phyloP scores from a whole-genome alignment of 2,888 invertebrate genomes.

The Trichopria drosophilae region DNA sequence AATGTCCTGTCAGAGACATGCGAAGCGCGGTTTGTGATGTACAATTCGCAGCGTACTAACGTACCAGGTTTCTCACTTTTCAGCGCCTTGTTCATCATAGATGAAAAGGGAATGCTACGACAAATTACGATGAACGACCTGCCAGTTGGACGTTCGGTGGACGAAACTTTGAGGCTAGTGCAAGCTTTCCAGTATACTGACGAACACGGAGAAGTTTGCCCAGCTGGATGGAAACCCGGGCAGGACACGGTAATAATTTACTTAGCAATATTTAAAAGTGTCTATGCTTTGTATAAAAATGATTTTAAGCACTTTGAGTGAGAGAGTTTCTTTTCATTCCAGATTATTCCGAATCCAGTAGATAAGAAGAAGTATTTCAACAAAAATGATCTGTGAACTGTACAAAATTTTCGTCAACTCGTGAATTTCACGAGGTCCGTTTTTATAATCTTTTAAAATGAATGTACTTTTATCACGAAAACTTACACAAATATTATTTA shows the following conservation, averaged over 20 bases:
- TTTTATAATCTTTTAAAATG: conserved; percentile 6
- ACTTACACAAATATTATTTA: not conserved
- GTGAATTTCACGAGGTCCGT: too few relatives aligned
- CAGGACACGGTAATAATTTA: conserved; percentile 74
- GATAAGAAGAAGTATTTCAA: conserved; percentile 82
- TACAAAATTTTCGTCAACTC: conserved; percentile 18
- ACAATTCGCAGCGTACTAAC: not conserved
- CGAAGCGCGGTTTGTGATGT: too few relatives aligned
- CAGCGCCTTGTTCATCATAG: conserved; percentile 91
- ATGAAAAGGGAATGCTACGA: conserved; percentile 81
- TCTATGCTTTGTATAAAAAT: not conserved
- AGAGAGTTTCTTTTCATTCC: too few relatives aligned
- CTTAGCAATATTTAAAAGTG: not conserved
- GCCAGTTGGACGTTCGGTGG: conserved; percentile 89
- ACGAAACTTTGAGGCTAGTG: conserved; percentile 89
- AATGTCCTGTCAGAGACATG: too few relatives aligned
- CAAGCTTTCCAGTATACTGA: conserved; percentile 96
- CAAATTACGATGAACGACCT: conserved; percentile 98
- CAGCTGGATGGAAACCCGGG: conserved; percentile 94
- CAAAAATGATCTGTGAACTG: conserved; percentile 59
- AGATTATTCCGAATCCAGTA: conserved; percentile 81
- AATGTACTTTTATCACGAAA: not conserved
- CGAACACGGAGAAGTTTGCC: conserved; percentile 91
- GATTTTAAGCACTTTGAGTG: not conserved
- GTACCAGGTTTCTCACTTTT: conserved; percentile 37